These are phyloP conservation scores for Physella acuta DNA, from an alignment of 1,140 invertebrate species.

Conservation along the genomic window DNA sequence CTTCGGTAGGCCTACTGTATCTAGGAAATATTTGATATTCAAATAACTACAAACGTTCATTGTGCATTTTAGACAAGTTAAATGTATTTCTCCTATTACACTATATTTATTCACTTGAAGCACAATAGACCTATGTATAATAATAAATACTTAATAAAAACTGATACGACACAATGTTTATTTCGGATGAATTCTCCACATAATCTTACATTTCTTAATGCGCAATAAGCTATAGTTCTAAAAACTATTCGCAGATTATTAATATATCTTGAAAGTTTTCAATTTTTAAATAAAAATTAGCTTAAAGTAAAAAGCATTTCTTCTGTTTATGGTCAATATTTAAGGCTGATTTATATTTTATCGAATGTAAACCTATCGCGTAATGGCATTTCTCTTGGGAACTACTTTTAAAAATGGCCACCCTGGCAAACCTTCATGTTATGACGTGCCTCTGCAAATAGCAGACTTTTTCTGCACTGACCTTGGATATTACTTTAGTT, in stretches of 20 bases:
- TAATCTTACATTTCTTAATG: neutral
- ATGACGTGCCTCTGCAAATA: constrained; percentile 20
- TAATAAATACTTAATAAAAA: neutral
- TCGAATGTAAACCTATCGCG: neutral
- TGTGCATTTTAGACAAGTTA: neutral
- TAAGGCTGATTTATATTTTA: neutral
- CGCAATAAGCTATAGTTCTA: neutral
- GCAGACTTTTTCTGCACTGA: neutral
- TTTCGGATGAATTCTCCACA: neutral
- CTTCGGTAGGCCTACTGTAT: neutral
- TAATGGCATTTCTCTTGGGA: constrained; percentile 5
- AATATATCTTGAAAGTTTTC: neutral
- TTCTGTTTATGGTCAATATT: neutral
- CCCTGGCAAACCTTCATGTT: constrained; percentile 18
- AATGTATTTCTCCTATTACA: neutral
- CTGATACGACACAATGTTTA: neutral
- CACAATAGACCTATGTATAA: neutral
- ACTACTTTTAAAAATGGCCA: constrained; percentile 26
- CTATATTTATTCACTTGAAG: neutral
- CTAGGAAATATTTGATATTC: neutral
- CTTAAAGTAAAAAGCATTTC: neutral
- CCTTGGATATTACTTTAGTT: constrained; percentile 17
- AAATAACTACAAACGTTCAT: neutral
- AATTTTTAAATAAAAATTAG: neutral
- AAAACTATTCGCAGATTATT: too few species aligned